Evolutionary conservation across 2,888 invertebrate species (phyloP), one percentile per base, ranked within the genome.

Genomic region (Pasiphila rectangulata): DNA sequence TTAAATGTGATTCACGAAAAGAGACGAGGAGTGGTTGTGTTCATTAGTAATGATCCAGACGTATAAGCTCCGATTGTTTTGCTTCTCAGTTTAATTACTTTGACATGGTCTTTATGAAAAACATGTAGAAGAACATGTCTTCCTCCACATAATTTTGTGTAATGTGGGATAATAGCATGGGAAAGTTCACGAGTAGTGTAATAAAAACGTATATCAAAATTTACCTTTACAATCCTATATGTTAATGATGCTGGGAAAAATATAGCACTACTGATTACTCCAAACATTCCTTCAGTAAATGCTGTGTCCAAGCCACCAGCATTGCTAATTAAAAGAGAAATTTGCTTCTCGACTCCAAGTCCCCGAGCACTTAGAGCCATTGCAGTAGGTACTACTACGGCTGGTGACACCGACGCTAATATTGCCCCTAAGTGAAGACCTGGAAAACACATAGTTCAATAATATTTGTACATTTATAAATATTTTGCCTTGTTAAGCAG

Each of bases 231-330:
- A 50, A 86, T 78, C 54, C 63, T 80, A 64, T 92, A 93, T 38
- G 89, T 86, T 4, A 93, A 66, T 9, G 93, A 89, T 67, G 94
- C 93, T 39, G 93, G 90, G 4, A 94, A 93, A 73, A 97, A 96
- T 90, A 97, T 93, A 25, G 98, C 93, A 59, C 95, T 95, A 61
- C 96, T 93, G 54, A 96, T 91, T 35, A 98, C 94, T 37, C 98
- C 97, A 69, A 95, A 98, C 55, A 95, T 92, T 43, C 97, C 97
- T 39, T 99, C 98, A 0, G 98, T 98, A 13, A 96, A 90, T 0
- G 98, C 96, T 72, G 99, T 98, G 73, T 98, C 98, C 37, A 99
- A 93, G 32, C 97, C 97, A 7, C 98, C 94, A 0, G 98, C 95
- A 2, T 98, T 98, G 32, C 96, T 96, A 17, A 98, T 95, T 42